Evolutionary conservation across 2,113 vertebrate genomes (phyloP), one percentile per base, ranked within the genome.

Genomic region (Coreoperca whiteheadi): DNA sequence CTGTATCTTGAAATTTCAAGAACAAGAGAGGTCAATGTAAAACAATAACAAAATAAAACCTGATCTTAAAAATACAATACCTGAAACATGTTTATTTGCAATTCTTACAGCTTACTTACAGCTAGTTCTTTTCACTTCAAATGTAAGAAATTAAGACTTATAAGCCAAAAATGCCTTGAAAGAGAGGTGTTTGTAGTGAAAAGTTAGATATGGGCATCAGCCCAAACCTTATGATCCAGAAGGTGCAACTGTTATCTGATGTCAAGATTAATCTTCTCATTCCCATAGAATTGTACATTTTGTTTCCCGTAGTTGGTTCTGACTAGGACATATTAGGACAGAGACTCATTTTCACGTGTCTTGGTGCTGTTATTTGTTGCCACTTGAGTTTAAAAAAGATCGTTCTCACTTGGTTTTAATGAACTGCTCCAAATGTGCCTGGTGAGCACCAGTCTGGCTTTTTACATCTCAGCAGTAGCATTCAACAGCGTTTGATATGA

Each of bases 401-500:
- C 1, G 2, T 50, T 67, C 80, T 68, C 0, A 51, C 78, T 84
- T 46, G 54, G 32, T 82, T 70, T 82, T 68, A 85, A 89, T 87
- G 43, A 83, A 54, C 66, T 67, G 25, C 71, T 65, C 30, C 12
- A 43, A 71, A 74, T 8, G 4, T 39, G 16, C 23, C 10, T 66
- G 51, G 10, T 16, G 23, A 69, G 9, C 75, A 68, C 39, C 23
- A 25, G 69, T 16, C 34, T 15, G 20, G 2, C 28, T 50, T 77
- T 78, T 70, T 70, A 53, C 67, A 61, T 59, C 54, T 78, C 8
- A 0, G 68, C 77, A 43, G 50, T 51, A 57, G 60, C 67, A 67
- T 54, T 74, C 54, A 43, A 32, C 56, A 67, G 30, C 67, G n/a
- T 74, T 57, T 69, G 8, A n/a, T 4, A 65, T 88, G 74, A 83